phyloP scores from a whole-genome alignment of 2,888 invertebrate genomes.

The Ectemnius continuus region DNA sequence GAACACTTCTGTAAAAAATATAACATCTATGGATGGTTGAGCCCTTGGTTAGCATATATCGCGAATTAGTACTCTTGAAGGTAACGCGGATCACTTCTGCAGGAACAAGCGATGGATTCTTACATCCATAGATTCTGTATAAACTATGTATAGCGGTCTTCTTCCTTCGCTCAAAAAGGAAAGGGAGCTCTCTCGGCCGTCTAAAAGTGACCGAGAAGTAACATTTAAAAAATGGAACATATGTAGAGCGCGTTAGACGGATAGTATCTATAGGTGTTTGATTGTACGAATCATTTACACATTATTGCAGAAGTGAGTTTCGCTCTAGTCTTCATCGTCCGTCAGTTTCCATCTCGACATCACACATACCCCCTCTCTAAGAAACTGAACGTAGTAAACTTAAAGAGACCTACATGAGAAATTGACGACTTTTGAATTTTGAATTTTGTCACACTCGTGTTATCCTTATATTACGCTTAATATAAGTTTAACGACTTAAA shows the following conservation, averaged over 20 bases:
- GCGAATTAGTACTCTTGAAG: slow-evolving; percentile 61
- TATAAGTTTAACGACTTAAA: slow-evolving; percentile 68
- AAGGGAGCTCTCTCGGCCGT: slow-evolving; percentile 26
- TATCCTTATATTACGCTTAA: slow-evolving; percentile 73
- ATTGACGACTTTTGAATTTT: slow-evolving; percentile 75
- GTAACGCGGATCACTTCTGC: slow-evolving; percentile 63
- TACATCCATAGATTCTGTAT: slow-evolving; percentile 6
- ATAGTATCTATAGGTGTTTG: slow-evolving; percentile 43
- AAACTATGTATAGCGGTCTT: slow-evolving; percentile 32
- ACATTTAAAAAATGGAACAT: slow-evolving; percentile 55
- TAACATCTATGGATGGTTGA: slow-evolving; percentile 76
- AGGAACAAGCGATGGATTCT: slow-evolving; percentile 52
- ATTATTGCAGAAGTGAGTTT: slow-evolving; percentile 63
- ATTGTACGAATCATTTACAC: slow-evolving; percentile 50
- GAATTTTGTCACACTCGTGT: slow-evolving; percentile 77
- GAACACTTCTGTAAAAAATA: slow-evolving; percentile 77
- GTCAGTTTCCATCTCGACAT: slow-evolving; percentile 65
- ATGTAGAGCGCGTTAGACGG: slow-evolving; percentile 46
- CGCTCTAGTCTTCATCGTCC: slow-evolving; percentile 57
- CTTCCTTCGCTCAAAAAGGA: slow-evolving; percentile 39
- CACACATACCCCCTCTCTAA: slow-evolving; percentile 71
- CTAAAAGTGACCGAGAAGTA: slow-evolving; percentile 35
- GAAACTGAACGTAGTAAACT: slow-evolving; percentile 72
- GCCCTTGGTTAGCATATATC: slow-evolving; percentile 68
- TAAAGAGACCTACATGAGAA: slow-evolving; percentile 70